Base-by-base conservation (phyloP, 2,797 vertebrate species). In the Lates japonicus region DNA sequence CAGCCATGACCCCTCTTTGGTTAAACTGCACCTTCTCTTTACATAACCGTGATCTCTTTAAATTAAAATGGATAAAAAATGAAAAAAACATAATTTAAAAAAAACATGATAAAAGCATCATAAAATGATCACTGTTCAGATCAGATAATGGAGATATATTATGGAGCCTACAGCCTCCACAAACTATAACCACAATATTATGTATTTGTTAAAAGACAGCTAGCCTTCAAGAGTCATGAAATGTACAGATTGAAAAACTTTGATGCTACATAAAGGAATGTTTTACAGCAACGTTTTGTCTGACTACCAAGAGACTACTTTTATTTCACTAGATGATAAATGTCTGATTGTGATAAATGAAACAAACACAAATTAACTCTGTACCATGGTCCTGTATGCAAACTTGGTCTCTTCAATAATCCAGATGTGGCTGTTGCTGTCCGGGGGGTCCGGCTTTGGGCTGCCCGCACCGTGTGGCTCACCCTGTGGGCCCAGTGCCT, bases 401-500 rank as follows among this genome's bases (percentile, higher is more conserved):
- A 91, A 86, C 57, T 12, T 37, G 17, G 70, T 71, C 72, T 84
- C 67, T 72, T 77, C 70, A 10, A 74, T 81, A 31, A 84, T 86
- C 89, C 87, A 87, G 68, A 88, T 82, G 85, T 89, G 82, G 20
- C 59, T 59, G 48, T 63, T 51, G 64, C 70, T 13, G 5, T 84
- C 66, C 10, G 29, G 46, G 14, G 44, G 9, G 14, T 87, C 67
- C 0, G 8, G 51, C 46, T 74, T 74, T 13, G 9, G 25, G 31
- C 41, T 41, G 16, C 7, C 52, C 54, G 37, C 55, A 9, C 52
- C 49, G 42, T 44, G 39, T 2, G 16, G 31, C 83, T 70, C 52
- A 31, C 1, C 57, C 42, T 11, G n/a, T 44, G 10, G 39, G 19
- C 19, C 29, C 5, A 1, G 62, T 46, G 37, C 33, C 68, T 44